phyloP scores from a whole-genome alignment of 2,888 invertebrate genomes.

The Trissolcus brochymenae region DNA sequence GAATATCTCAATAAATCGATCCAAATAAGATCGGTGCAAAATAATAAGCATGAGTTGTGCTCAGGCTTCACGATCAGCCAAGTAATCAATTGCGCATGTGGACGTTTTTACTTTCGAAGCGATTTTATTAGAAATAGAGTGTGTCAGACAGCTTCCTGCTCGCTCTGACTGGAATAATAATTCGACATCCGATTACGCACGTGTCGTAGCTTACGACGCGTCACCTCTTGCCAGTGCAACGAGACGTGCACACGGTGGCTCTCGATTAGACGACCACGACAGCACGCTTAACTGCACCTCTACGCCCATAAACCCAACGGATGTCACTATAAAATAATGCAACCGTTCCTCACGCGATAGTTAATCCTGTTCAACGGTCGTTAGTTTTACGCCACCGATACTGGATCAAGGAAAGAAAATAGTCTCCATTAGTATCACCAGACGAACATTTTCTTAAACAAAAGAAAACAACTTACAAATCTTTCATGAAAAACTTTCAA shows the following conservation, averaged over 20 bases:
- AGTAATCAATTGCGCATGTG: conserved; percentile 25
- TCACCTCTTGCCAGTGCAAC: conserved; percentile 40
- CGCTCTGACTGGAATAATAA: conserved; percentile 48
- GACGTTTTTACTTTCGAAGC: conserved; percentile 38
- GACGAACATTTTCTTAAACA: not conserved
- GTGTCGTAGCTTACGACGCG: conserved; percentile 47
- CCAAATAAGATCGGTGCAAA: conserved; percentile 13
- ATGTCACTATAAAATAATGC: conserved; percentile 60
- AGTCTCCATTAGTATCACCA: conserved; percentile 31
- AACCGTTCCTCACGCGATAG: conserved; percentile 63
- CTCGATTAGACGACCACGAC: conserved; percentile 52
- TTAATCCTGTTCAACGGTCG: conserved; percentile 68
- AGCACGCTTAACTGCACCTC: conserved; percentile 44
- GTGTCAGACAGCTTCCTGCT: conserved; percentile 43
- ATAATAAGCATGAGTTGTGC: conserved; percentile 29
- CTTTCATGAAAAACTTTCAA: too few relatives aligned
- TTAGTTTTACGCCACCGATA: conserved; percentile 63
- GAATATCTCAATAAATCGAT: conserved; percentile 32
- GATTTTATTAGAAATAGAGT: conserved; percentile 35
- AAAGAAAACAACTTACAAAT: too few relatives aligned
- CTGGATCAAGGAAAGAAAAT: not conserved
- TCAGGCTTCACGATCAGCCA: not conserved
- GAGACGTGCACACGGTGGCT: conserved; percentile 38
- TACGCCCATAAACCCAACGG: conserved; percentile 57
- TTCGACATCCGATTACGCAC: conserved; percentile 54